These are phyloP conservation scores for Rissa tridactyla DNA, from an alignment of 2,113 vertebrate species.

Conservation along the genomic window DNA sequence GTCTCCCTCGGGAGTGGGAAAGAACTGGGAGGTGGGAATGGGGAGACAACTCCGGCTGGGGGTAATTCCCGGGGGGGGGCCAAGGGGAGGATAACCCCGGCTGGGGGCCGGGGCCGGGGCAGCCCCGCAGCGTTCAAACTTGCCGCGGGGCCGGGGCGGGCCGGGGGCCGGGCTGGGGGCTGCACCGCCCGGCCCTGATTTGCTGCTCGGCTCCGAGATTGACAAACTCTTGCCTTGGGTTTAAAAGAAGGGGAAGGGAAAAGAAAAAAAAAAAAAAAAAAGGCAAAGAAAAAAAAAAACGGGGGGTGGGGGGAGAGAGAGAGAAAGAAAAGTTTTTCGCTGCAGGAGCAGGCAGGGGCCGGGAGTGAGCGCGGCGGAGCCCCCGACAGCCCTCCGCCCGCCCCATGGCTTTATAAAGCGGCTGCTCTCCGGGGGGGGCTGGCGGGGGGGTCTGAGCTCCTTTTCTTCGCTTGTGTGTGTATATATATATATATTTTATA, in stretches of 20 bases:
- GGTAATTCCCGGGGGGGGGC: neutral
- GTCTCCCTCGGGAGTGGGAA: neutral
- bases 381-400: constrained; percentile 12
- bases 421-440: constrained; percentile 34
- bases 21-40: neutral
- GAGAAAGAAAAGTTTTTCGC: constrained; percentile 50
- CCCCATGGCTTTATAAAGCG: constrained; percentile 71
- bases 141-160: neutral
- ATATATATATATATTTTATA: neutral
- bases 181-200: constrained; percentile 65
- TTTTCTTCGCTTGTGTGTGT: neutral
- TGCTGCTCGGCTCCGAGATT: constrained; percentile 56
- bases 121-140: neutral
- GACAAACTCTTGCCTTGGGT: constrained; percentile 55
- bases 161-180: constrained; percentile 11
- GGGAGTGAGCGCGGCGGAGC: constrained; percentile 44
- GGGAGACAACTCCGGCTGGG: neutral
- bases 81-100: neutral
- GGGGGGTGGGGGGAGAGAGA: neutral
- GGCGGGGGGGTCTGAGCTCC: neutral
- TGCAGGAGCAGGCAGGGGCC: constrained; percentile 60
- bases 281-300: neutral
- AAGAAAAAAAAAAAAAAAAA: neutral
- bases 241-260: neutral
- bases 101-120: neutral